phyloP scores from a whole-genome alignment of 2,888 invertebrate genomes.

The Peribatodes rhomboidaria region DNA sequence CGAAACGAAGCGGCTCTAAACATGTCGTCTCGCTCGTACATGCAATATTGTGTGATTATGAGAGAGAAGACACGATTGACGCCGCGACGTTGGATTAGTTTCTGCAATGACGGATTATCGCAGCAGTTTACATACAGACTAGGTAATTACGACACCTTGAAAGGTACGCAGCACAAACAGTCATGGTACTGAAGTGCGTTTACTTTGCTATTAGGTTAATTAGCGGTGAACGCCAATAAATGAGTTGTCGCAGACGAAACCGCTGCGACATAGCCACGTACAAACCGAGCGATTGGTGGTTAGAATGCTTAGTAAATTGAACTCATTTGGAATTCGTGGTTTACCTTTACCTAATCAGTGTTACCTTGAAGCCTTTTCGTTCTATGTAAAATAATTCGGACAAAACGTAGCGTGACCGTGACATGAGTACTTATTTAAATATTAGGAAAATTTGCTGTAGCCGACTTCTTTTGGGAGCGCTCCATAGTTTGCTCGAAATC shows the following conservation, averaged over 20 bases:
- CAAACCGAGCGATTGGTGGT: constrained; percentile 18
- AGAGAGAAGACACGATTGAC: no score
- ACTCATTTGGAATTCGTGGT: constrained; percentile 22
- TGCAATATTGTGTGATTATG: no score
- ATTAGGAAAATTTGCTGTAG: constrained; percentile 1
- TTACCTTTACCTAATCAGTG: constrained; percentile 23
- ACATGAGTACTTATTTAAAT: constrained; percentile 18
- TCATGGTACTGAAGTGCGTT: constrained; percentile 2
- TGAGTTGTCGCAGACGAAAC: constrained; percentile 1
- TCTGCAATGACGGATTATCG: no score
- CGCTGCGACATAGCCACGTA: constrained; percentile 12
- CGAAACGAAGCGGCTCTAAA: no score
- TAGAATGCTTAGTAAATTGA: constrained; percentile 4
- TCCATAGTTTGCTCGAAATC: no score
- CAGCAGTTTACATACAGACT: not conserved
- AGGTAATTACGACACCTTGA: no score
- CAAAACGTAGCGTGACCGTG: constrained; percentile 18
- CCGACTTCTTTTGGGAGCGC: not conserved
- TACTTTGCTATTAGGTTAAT: constrained; percentile 6
- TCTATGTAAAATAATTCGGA: constrained; percentile 25
- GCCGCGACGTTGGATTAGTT: no score
- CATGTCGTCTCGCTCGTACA: no score
- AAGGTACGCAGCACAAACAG: constrained; percentile 1
- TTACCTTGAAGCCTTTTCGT: constrained; percentile 25
- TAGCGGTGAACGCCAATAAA: constrained; percentile 9